A percentile compares a stretch with the other conserved stretches of the same genome.
These are phyloP conservation scores for Picathartes gymnocephalus DNA, from an alignment of 2,113 vertebrate genomes.

Conservation along the genomic window DNA sequence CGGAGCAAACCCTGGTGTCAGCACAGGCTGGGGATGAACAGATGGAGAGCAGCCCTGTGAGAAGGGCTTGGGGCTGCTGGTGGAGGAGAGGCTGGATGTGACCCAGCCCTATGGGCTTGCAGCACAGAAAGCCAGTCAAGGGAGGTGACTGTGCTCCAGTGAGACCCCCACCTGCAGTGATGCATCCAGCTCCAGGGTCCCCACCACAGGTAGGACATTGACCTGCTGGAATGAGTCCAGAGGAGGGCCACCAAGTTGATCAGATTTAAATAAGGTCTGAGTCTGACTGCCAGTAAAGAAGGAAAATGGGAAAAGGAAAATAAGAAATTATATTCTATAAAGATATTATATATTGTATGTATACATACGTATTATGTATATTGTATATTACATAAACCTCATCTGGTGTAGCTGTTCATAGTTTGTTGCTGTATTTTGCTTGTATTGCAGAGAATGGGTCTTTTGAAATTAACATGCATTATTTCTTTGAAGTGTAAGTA, in stretches of 20 bases:
- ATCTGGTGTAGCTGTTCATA: not conserved
- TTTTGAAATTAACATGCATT: not conserved
- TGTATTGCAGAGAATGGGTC: not conserved
- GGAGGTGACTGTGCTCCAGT: not conserved
- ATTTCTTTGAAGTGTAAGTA: not conserved
- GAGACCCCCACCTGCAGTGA: not conserved
- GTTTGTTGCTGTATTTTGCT: not conserved
- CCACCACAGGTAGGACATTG: not conserved
- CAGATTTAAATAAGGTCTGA: not conserved
- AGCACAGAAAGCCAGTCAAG: not conserved
- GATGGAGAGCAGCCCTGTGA: not conserved
- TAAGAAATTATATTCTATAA: not conserved
- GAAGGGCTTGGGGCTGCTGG: not conserved
- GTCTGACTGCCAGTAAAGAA: not conserved
- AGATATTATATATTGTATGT: not conserved
- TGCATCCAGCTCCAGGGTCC: too few relatives aligned
- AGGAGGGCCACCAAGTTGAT: not conserved
- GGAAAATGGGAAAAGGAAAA: not conserved
- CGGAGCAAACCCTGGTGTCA: not conserved
- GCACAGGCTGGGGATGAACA: not conserved
- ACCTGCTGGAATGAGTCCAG: not conserved
- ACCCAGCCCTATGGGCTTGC: rapidly evolving
- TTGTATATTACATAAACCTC: too few relatives aligned
- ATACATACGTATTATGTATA: too few relatives aligned
- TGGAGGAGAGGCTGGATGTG: not conserved